Evolutionary conservation across 1,140 invertebrate genomes (phyloP), one percentile per base, ranked within the genome.

Genomic region (Streblospio benedicti): DNA sequence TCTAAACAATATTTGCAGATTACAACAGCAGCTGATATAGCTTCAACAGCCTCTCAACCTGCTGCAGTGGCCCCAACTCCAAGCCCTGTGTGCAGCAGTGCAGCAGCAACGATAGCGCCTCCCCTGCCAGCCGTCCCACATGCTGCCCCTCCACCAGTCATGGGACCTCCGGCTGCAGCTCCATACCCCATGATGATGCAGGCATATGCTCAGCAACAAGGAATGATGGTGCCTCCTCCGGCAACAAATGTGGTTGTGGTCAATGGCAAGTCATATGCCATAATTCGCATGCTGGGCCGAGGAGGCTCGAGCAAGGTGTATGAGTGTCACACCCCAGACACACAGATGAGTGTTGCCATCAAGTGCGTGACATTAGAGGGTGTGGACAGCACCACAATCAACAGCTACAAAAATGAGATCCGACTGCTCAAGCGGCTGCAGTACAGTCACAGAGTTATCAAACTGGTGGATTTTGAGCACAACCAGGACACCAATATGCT

Each of bases 341-440:
- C 27, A 57, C 53, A 28, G 58, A 18, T 18, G 41, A 32, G 57
- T 9, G 63, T 65, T 30, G 86, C 85, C 0, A 74, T 87, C 2
- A 87, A 88, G 68, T 76, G 80, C 69, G 73, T 77, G 4, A 61
- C 71, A 49, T 60, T 77, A 18, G 61, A 64, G 6, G 69, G 66
- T 57, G 65, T 68, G 5, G 69, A 91, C 75, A 81, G 85, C 20
- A 76, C 83, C 2, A 80, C 87, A 45, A 83, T 85, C 0, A 79
- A 87, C 65, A 87, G 88, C 4, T 97, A 91, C 75, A 80, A 91
- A 31, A 93, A 97, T 74, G 95, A 98, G 82, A 90, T 96, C 38
- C 80, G 85, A 60, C 80, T 96, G 61, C 79, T 98, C n/a, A 74
- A 85, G 50, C 85, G 86, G 70, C 80, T 98, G 35, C 91, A 94